A percentile compares a stretch with the other conserved stretches of the same genome.
phyloP scores from a whole-genome alignment of 1,140 invertebrate genomes.

The Dreissena polymorpha region DNA sequence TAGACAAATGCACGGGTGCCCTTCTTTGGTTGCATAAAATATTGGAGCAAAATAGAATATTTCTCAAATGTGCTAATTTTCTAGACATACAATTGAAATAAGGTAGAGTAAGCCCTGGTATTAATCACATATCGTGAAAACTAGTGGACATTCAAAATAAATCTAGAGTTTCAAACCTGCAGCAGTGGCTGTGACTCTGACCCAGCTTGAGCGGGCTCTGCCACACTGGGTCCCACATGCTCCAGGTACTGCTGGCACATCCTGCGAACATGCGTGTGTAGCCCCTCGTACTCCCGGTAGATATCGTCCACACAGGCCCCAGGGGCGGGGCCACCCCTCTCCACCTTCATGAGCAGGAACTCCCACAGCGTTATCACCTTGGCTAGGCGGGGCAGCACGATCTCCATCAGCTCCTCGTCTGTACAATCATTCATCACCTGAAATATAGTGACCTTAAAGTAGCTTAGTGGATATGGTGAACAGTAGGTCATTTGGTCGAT shows the following conservation, averaged over 20 bases:
- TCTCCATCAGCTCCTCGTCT: conserved; percentile 80
- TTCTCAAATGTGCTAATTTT: too few species aligned
- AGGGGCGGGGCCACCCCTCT: conserved; percentile 71
- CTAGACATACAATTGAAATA: too few species aligned
- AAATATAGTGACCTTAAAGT: too few species aligned
- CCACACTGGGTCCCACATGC: conserved; percentile 32
- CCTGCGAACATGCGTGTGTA: conserved; percentile 75
- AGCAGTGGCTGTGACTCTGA: conserved; percentile 9
- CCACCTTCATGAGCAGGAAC: conserved; percentile 79
- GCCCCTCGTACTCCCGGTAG: conserved; percentile 74
- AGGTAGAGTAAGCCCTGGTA: too few species aligned
- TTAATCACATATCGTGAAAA: not conserved
- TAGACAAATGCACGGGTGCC: too few species aligned
- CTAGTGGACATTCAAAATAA: not conserved
- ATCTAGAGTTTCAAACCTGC: conserved; percentile 18
- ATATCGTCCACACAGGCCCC: conserved; percentile 67
- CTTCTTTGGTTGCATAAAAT: too few species aligned
- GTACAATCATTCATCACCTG: conserved; percentile 73
- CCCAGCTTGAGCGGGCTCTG: conserved; percentile 35
- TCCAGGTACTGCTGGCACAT: conserved; percentile 73
- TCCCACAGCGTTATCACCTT: conserved; percentile 79
- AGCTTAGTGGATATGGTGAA: too few species aligned
- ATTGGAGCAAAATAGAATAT: too few species aligned
- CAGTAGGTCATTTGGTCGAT: too few species aligned
- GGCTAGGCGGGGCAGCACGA: conserved; percentile 79